phyloP scores from a whole-genome alignment of 2,797 vertebrate genomes.

The Chelmon rostratus region DNA sequence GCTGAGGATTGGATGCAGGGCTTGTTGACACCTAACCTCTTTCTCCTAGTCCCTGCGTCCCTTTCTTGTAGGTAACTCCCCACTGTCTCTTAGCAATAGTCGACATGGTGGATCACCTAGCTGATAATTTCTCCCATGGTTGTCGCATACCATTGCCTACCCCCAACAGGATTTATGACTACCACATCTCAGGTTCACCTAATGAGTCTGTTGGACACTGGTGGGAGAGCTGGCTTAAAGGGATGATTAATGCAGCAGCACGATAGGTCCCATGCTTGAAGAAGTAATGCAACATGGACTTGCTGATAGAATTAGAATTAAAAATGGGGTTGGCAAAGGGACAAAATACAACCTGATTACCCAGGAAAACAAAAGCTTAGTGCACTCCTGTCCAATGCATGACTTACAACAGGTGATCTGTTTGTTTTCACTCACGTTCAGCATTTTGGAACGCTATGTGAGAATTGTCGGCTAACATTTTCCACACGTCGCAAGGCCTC shows the following conservation, averaged over 20 bases:
- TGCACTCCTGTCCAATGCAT: slow-evolving; percentile 24
- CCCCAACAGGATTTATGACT: slow-evolving; percentile 76
- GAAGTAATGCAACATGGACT: slow-evolving; percentile 57
- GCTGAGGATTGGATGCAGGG: slow-evolving; percentile 80
- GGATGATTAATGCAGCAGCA: slow-evolving; percentile 77
- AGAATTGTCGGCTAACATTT: slow-evolving; percentile 68
- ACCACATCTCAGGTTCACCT: slow-evolving; percentile 71
- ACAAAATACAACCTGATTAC: slow-evolving; percentile 51
- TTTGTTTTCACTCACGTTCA: slow-evolving; percentile 57
- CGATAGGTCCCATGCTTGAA: slow-evolving; percentile 66
- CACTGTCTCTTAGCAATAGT: slow-evolving; percentile 86
- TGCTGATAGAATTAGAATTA: slow-evolving; percentile 69
- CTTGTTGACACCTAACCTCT: slow-evolving; percentile 69
- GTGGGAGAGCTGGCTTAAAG: slow-evolving; percentile 68
- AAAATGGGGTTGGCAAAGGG: slow-evolving; percentile 56
- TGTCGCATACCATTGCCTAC: slow-evolving; percentile 72
- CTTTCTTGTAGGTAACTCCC: slow-evolving; percentile 71
- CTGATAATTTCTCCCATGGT: slow-evolving; percentile 73
- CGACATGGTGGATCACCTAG: slow-evolving; percentile 83
- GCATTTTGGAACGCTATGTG: slow-evolving; percentile 52
- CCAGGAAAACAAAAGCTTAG: slow-evolving; percentile 43
- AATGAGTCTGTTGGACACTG: slow-evolving; percentile 76
- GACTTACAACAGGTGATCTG: slow-evolving; percentile 51
- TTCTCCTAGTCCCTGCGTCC: slow-evolving; percentile 19
- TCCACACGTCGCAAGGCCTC: slow-evolving; percentile 56